Conservation (phyloP, 2,797 vertebrate species). For the Clarias laeviceps region DNA sequence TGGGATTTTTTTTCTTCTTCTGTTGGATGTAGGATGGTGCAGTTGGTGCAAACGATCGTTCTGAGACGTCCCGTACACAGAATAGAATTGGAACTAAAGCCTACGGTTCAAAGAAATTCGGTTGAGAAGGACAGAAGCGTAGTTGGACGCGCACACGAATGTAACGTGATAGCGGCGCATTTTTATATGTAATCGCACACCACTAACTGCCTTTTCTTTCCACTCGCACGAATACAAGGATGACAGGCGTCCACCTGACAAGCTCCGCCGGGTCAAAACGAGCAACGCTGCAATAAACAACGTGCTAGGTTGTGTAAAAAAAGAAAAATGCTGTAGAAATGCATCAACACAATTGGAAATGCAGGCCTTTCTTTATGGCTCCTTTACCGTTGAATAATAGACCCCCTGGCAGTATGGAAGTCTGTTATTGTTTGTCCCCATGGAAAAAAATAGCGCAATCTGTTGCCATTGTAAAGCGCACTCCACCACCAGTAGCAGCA, state of each 20-base stretch:
- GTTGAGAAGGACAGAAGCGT: neutral
- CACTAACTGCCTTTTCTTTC: slow-evolving; percentile 21
- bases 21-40: neutral
- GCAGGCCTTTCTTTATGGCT: neutral
- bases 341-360: slow-evolving; percentile 11
- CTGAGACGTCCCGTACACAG: too few relatives aligned
- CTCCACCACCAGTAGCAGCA: slow-evolving; percentile 44
- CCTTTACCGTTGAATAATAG: slow-evolving; percentile 30
- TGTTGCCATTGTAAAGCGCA: slow-evolving; percentile 45
- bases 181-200: slow-evolving; percentile 32
- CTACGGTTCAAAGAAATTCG: neutral
- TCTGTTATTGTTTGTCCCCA: slow-evolving; percentile 41
- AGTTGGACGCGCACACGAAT: neutral
- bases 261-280: too few relatives aligned
- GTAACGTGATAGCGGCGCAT: neutral
- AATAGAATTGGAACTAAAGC: neutral
- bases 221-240: neutral
- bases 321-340: neutral
- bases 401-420: slow-evolving; percentile 33
- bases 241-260: neutral
- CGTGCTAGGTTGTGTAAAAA: neutral
- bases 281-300: neutral
- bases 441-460: slow-evolving; percentile 46
- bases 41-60: too few relatives aligned
- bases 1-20: slow-evolving; percentile 12